Conservation (phyloP, 2,113 vertebrate species). For the Sarotherodon lohbergeri region DNA sequence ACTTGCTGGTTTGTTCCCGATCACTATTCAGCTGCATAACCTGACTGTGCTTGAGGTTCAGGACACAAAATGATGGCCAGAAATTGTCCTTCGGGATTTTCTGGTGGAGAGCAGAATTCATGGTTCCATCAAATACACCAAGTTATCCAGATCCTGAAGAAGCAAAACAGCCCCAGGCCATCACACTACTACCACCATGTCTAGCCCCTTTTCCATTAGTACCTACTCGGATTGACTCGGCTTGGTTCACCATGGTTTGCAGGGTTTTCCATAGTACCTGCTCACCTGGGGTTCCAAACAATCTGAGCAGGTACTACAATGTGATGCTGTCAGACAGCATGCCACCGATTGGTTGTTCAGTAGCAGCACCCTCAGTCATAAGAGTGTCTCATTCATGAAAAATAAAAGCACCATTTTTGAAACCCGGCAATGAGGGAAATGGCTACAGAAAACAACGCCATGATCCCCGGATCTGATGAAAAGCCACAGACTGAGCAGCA, state of each 20-base stretch:
- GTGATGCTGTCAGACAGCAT: neutral
- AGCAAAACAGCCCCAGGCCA: neutral
- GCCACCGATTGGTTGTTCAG: neutral
- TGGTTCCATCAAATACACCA: neutral
- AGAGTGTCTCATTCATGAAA: rapidly evolving
- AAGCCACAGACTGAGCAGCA: neutral
- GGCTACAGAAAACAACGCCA: neutral
- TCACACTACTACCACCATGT: neutral
- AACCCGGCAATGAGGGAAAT: neutral
- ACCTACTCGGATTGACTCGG: rapidly evolving
- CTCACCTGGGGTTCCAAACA: neutral
- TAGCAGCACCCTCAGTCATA: neutral
- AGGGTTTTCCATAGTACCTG: neutral
- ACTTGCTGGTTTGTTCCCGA: rapidly evolving
- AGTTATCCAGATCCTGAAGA: neutral
- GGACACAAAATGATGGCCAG: neutral
- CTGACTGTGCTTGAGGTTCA: neutral
- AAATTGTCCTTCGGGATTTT: rapidly evolving
- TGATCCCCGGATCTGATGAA: rapidly evolving
- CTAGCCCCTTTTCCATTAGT: neutral
- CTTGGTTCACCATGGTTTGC: neutral
- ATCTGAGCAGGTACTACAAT: neutral
- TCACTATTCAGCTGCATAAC: neutral
- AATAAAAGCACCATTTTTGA: neutral
- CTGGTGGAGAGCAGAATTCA: neutral